Conservation (phyloP, 2,888 invertebrate genomes). For the Phymatocera aterrima region DNA sequence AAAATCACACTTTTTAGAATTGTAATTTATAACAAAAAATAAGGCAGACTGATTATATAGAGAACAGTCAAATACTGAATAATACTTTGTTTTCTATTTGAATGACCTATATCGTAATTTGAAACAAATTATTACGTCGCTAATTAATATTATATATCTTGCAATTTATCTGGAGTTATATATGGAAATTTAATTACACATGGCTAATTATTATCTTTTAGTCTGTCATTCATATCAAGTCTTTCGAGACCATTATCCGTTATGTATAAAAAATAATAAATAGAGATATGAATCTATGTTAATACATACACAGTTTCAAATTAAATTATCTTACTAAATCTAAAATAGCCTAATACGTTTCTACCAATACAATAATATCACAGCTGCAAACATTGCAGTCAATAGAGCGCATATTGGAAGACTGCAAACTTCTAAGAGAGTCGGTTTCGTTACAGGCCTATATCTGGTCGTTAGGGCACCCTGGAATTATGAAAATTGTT, state of each 20-base stretch:
- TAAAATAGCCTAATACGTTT: background rate
- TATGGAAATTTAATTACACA: too few relatives aligned
- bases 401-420: conserved; percentile 46
- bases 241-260: too few relatives aligned
- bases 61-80: too few relatives aligned
- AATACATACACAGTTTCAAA: background rate
- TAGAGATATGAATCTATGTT: too few relatives aligned
- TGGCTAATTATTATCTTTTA: too few relatives aligned
- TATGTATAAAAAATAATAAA: too few relatives aligned
- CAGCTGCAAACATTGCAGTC: conserved; percentile 45
- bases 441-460: conserved; percentile 56
- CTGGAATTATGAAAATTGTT: conserved; percentile 53
- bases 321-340: background rate
- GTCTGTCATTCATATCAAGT: too few relatives aligned
- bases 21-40: background rate
- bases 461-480: conserved; percentile 61
- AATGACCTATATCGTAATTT: too few relatives aligned
- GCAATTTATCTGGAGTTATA: too few relatives aligned
- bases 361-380: conserved; percentile 47
- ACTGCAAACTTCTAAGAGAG: conserved; percentile 56
- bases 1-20: conserved; percentile 30
- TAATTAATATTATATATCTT: too few relatives aligned
- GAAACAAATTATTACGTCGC: too few relatives aligned
- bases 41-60: background rate
- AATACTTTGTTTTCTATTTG: too few relatives aligned